Base-by-base conservation (phyloP, 2,888 invertebrate species). In the Abrostola tripartita region DNA sequence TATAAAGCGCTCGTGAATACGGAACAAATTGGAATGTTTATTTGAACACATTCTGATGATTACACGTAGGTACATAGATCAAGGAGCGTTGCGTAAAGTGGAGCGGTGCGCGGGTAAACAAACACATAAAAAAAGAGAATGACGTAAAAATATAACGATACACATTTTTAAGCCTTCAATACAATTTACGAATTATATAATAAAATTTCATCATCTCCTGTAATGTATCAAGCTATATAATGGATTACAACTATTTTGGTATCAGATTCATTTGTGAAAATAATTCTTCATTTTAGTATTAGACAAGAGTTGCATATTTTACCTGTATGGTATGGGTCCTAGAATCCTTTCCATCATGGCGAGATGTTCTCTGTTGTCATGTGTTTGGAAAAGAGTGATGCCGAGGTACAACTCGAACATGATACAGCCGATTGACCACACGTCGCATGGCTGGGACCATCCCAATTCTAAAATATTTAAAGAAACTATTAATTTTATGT, bases 261-360 rank as follows among this genome's bases (percentile, higher is more conserved):
- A 24, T 24, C 1, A 24, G 24, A 24, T 2, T 24, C 1, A 24
- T 24, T 24, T 24, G 24, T 24, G 4, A 24, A 24, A 24, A 4
- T 24, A n/a, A n/a, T n/a, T n/a, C n/a, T n/a, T n/a, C 4, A 24
- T 24, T 24, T 24, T 24, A 24, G 24, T 24, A 2, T 24, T 24
- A 14, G 0, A 14, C 14, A 24, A 9, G n/a, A n/a, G n/a, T 6
- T 8, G 12, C n/a, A 2, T 58, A 12, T 42, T 24, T 38, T 67
- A 82, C 98, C 99, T 97, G 95, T 98, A 98, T 58, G 99, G 99
- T 89, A 99, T 97, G 81, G 98, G 97, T 68, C 99, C 99, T 70
- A 99, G 96, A 85, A 99, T 99, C 83, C 99, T 95, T 94, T 99
- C 99, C 99, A 99, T 99, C 99, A 99, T 99, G 79, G 99, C 99